A percentile compares a stretch with the other conserved stretches of the same genome.
Evolutionary conservation across 2,797 vertebrate genomes (phyloP).

Genomic region (Nannoperca obscura): DNA sequence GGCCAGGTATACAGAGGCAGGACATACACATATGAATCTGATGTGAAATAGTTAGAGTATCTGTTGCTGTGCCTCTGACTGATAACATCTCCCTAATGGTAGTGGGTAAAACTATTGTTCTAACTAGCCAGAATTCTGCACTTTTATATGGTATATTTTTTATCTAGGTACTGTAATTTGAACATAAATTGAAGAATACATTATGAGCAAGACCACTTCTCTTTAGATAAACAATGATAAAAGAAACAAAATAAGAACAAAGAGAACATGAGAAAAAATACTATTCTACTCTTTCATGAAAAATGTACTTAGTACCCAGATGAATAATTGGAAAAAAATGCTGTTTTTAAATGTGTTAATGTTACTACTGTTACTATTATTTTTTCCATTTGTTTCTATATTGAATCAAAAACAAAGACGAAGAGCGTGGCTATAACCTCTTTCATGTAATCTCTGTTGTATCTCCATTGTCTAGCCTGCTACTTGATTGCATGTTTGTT

Average conservation of each 20-base stretch:
- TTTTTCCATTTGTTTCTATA: not conserved
- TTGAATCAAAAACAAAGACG: not conserved
- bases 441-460: slow-evolving; percentile 17
- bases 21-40: slow-evolving; percentile 11
- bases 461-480: slow-evolving; percentile 35
- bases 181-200: not conserved
- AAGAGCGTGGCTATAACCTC: not conserved
- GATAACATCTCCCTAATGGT: not conserved
- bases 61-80: not conserved
- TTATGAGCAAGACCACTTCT: not conserved
- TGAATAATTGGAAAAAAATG: not conserved
- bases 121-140: not conserved
- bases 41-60: slow-evolving; percentile 42
- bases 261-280: not conserved
- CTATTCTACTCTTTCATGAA: not conserved
- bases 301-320: not conserved
- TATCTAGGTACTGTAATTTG: too few relatives aligned
- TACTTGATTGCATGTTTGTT: slow-evolving; percentile 55
- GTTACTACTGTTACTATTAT: not conserved
- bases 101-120: not conserved
- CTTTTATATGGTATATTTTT: not conserved
- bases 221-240: not conserved
- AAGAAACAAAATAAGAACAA: not conserved
- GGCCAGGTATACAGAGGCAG: not conserved
- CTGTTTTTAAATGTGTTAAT: not conserved